Base-by-base conservation (phyloP, 2,797 vertebrate species). In the Aphelocoma californica region DNA sequence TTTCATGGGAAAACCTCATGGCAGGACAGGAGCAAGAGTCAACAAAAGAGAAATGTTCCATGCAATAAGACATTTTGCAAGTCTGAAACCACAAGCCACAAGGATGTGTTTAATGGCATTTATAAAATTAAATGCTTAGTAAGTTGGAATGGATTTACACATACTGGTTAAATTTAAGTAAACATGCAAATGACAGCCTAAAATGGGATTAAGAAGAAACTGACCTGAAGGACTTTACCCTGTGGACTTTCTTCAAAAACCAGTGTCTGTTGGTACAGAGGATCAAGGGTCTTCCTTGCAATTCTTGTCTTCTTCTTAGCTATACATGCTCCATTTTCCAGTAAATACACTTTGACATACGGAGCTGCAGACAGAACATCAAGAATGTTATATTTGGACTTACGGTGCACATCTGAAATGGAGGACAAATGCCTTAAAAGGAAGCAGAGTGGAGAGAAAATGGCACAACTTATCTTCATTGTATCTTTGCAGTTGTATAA, bases 241-340 rank as follows among this genome's bases (percentile, higher is more conserved):
- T 99, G 98, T 66, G 99, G 99, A 96, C 99, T 99, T 95, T 99
- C 99, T 64, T 99, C 99, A 93, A 99, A 99, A 93, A 98, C 98
- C 96, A 99, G 97, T 56, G 98, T 98, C 97, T 99, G 99, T 94
- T 99, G 99, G 97, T 99, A 99, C 90, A 99, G 97, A 69, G 99
- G 99, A 97, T 99, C 99, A 51, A 99, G 99, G 23, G 99, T 99
- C 98, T 99, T 99, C 96, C 99, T 98, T 93, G 99, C 99, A 97
- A 99, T 99, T 98, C 99, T 99, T 86, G 99, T 99, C 98, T 99
- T 99, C 98, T 99, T 99, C 98, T 99, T 99, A 97, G 99, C 99
- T 97, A 99, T 98, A 75, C 99, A 99, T 7, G 99, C 98, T 95
- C 99, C 99, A 44, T 99, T 99, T 97, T 99, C 99, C 97, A 99